Percentiles rank a stretch among this genome's conserved stretches.
phyloP scores from a whole-genome alignment of 2,888 invertebrate species.

The Rhabditoides inermis region DNA sequence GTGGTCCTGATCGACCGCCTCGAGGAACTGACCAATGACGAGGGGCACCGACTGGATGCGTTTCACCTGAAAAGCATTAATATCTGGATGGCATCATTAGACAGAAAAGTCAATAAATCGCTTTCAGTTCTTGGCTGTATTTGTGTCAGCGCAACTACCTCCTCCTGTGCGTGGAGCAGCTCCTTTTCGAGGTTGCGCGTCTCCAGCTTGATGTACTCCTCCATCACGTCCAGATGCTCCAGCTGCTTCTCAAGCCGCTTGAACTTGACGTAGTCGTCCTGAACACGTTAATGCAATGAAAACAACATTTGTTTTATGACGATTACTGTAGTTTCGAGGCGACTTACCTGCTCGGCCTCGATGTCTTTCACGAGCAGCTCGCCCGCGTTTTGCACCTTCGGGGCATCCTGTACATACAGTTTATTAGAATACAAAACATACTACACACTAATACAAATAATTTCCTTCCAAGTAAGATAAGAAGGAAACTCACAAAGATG shows the following conservation, averaged over 20 bases:
- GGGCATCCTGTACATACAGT: too few relatives aligned
- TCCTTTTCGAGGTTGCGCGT: conserved; percentile 96
- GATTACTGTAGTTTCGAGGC: too few relatives aligned
- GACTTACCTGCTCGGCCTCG: too few relatives aligned
- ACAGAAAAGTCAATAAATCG: background rate
- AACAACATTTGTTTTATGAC: too few relatives aligned
- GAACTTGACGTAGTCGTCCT: conserved; percentile 16
- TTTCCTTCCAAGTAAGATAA: too few relatives aligned
- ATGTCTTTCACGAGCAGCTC: too few relatives aligned
- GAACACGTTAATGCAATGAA: too few relatives aligned
- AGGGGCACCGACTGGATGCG: conserved; percentile 96
- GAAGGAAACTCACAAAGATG: conserved; percentile 20
- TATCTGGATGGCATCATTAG: background rate
- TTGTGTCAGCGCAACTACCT: conserved; percentile 39
- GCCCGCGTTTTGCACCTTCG: too few relatives aligned
- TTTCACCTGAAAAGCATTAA: conserved; percentile 68
- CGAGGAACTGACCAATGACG: conserved; percentile 96
- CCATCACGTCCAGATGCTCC: conserved; percentile 94
- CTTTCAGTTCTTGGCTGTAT: background rate
- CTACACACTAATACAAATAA: too few relatives aligned
- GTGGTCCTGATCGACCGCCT: conserved; percentile 97
- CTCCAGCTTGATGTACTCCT: conserved; percentile 98
- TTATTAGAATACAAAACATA: too few relatives aligned
- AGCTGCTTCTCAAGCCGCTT: conserved; percentile 89
- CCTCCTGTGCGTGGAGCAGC: conserved; percentile 86